Evolutionary conservation across 2,888 invertebrate species (phyloP).

Genomic region (Lepidocyrtinus sp.): DNA sequence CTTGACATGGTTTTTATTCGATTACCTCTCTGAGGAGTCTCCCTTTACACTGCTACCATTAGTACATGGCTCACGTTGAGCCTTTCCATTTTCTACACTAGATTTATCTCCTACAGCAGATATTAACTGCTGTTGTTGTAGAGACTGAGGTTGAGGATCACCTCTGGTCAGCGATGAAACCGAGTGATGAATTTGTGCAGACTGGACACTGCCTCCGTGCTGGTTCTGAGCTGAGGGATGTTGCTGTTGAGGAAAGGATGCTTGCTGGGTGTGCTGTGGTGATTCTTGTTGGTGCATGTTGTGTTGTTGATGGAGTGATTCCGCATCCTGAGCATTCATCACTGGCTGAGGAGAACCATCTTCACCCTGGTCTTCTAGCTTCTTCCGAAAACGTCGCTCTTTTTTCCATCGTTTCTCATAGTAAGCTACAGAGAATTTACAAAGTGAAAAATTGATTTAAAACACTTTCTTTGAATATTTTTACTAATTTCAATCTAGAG

Average conservation of each 20-base stretch:
- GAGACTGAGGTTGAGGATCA: conserved; percentile 51
- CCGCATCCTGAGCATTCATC: conserved; percentile 60
- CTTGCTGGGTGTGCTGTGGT: conserved; percentile 52
- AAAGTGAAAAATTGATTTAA: not conserved
- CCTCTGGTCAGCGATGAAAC: conserved; percentile 59
- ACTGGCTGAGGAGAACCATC: conserved; percentile 56
- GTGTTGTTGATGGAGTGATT: conserved; percentile 57
- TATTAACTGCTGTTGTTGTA: conserved; percentile 50
- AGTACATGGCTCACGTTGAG: conserved; percentile 67
- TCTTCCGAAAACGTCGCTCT: conserved; percentile 89
- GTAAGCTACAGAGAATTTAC: conserved; percentile 78
- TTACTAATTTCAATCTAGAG: no score
- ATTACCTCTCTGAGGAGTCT: conserved; percentile 70
- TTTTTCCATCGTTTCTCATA: conserved; percentile 93
- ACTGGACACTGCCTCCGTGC: conserved; percentile 45
- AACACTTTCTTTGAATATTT: no score
- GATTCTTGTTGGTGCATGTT: conserved; percentile 43
- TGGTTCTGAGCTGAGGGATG: conserved; percentile 51
- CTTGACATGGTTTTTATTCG: conserved; percentile 1
- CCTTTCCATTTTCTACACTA: conserved; percentile 64
- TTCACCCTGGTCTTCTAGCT: conserved; percentile 77
- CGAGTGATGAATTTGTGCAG: conserved; percentile 52
- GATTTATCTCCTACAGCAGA: conserved; percentile 45
- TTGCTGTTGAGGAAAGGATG: conserved; percentile 54
- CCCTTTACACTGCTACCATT: conserved; percentile 69